phyloP scores from a whole-genome alignment of 2,888 invertebrate species.

The Pocota personata region DNA sequence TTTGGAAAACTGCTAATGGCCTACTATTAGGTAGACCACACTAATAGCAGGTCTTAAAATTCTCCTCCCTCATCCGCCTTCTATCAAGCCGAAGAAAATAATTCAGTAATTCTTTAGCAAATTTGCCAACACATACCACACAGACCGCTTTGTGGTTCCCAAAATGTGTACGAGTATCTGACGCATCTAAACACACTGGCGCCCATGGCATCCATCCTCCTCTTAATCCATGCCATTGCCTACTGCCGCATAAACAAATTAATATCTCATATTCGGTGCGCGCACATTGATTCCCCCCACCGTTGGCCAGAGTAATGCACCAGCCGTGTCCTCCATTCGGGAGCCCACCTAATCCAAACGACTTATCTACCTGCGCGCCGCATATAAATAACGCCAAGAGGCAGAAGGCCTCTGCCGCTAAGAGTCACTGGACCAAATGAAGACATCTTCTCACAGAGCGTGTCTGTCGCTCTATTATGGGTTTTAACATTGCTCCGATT shows the following conservation, averaged over 20 bases:
- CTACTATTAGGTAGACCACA: constrained; percentile 61
- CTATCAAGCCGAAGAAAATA: not conserved
- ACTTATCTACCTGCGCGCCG: constrained; percentile 63
- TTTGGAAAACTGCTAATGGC: constrained; percentile 62
- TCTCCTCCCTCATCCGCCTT: constrained; percentile 29
- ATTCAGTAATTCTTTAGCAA: constrained; percentile 31
- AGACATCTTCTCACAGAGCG: constrained; percentile 74
- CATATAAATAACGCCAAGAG: constrained; percentile 69
- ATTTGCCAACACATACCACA: constrained; percentile 34
- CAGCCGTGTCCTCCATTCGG: constrained; percentile 46
- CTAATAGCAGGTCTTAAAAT: constrained; percentile 60
- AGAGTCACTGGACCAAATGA: constrained; percentile 69
- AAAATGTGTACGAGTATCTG: constrained; percentile 29
- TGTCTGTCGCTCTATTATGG: constrained; percentile 74
- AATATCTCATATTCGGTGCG: constrained; percentile 67
- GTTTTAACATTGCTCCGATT: constrained; percentile 73
- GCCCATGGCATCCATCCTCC: constrained; percentile 59
- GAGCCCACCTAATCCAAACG: constrained; percentile 59
- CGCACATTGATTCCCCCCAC: constrained; percentile 7
- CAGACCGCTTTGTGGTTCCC: constrained; percentile 8
- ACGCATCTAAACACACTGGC: constrained; percentile 69
- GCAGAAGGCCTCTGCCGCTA: constrained; percentile 29
- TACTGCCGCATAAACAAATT: constrained; percentile 70
- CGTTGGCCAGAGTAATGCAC: constrained; percentile 3
- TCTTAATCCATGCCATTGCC: constrained; percentile 54